These are phyloP conservation scores for Aphelocoma californica DNA, from an alignment of 2,797 vertebrate species.

Conservation along the genomic window DNA sequence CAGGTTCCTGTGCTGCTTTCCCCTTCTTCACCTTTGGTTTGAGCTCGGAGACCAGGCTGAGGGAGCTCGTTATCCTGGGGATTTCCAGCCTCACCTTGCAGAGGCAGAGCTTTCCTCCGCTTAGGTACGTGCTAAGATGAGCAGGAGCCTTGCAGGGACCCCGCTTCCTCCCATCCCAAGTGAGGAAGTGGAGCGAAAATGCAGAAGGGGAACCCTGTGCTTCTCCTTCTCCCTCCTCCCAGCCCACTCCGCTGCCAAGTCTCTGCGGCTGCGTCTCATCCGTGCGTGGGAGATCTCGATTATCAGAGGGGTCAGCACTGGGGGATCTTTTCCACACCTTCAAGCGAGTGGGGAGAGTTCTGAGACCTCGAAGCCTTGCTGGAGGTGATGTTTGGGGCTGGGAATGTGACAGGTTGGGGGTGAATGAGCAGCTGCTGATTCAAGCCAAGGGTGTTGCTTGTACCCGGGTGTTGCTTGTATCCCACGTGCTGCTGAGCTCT, in stretches of 20 bases:
- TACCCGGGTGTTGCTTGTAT: background rate
- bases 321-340: background rate
- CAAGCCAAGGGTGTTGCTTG: accelerated
- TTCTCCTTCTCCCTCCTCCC: background rate
- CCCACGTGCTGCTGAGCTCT: background rate
- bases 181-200: background rate
- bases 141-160: background rate
- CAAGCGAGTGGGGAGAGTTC: accelerated
- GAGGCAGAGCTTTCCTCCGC: background rate
- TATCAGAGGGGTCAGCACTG: background rate
- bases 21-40: background rate
- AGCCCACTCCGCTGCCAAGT: background rate
- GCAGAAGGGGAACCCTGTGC: accelerated
- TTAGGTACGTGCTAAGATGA: background rate
- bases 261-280: background rate
- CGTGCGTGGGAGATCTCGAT: accelerated
- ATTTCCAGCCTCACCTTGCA: constrained; percentile 5
- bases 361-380: background rate
- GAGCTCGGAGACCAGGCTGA: background rate
- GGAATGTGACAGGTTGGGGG: background rate
- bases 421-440: background rate
- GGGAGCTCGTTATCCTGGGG: background rate
- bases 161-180: accelerated
- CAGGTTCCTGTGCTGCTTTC: background rate
- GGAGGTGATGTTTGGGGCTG: background rate